Evolutionary conservation across 2,113 vertebrate genomes (phyloP), one percentile per base, ranked within the genome.

Genomic region (Oceanites oceanicus): DNA sequence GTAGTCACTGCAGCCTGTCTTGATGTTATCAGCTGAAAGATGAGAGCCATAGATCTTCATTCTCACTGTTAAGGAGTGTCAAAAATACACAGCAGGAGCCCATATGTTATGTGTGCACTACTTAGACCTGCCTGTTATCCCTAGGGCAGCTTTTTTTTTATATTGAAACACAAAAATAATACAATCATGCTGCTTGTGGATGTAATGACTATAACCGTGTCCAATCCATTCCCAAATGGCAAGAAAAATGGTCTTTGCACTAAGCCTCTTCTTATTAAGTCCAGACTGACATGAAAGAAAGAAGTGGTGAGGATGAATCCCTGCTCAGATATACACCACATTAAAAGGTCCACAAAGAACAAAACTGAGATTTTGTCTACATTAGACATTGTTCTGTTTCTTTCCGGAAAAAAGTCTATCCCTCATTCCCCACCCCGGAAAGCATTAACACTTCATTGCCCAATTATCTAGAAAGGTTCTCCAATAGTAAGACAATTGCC

Each of bases 1-100:
- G 70, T 67, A 92, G 92, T 78, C 61, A 47, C 92, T 91, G 94
- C 56, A 91, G 88, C 73, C 83, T 87, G 76, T 77, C 80, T 89
- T 71, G 86, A 61, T 92, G 66, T 53, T 96, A 94, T 94, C 97
- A 86, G 38, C 42, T 53, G 80, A 72, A 74, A 88, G 88, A 89
- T 26, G n/a, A 75, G 91, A 92, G 86, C 53, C 58, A 58, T 82
- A 79, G 70, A 93, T 94, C 86, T 75, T 94, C 83, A 91, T 96
- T 94, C 68, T 92, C 53, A n/a, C 74, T 68, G 25, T 61, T 91
- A 86, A 89, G 73, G 58, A 81, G 90, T 86, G 86, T 84, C 63
- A 92, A 63, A 95, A 84, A 80, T 61, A 84, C 5, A 2, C 77
- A 92, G 58, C 92, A 86, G 72, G 72, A 96, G 38, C 47, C 81